A percentile compares a stretch with the other conserved stretches of the same genome.
Conservation (phyloP, 1,140 invertebrate genomes). For the Colletes latitarsis region DNA sequence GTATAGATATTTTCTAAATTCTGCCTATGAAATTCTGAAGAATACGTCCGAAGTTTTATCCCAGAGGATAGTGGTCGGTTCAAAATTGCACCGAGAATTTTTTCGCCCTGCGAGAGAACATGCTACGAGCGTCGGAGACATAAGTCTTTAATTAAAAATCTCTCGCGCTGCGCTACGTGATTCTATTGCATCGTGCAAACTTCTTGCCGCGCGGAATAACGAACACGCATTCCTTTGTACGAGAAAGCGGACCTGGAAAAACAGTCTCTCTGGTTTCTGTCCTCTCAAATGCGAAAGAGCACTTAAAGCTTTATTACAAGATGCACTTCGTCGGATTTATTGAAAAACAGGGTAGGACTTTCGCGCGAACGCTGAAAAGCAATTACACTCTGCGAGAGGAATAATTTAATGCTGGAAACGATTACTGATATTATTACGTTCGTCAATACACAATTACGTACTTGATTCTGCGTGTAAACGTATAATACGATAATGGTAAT, state of each 20-base stretch:
- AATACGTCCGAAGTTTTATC: no score
- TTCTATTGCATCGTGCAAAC: slow-evolving; percentile 6
- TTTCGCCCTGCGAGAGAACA: no score
- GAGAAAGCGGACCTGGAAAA: not conserved
- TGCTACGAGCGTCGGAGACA: slow-evolving; percentile 10
- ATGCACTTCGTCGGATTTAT: not conserved
- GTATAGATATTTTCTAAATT: not conserved
- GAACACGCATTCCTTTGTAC: slow-evolving; percentile 11
- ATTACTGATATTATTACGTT: not conserved
- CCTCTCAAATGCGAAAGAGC: not conserved
- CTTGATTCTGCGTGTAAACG: not conserved
- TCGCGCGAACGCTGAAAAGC: not conserved
- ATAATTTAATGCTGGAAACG: not conserved
- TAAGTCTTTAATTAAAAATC: slow-evolving; percentile 62
- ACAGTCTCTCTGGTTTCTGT: not conserved
- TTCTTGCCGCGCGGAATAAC: slow-evolving; percentile 23
- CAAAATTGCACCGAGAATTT: no score
- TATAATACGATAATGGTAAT: no score
- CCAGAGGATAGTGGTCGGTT: no score
- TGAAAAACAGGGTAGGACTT: not conserved
- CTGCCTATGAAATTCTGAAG: no score
- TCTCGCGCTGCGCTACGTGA: slow-evolving; percentile 10
- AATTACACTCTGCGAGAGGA: not conserved
- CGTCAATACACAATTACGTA: not conserved
- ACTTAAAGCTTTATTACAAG: not conserved